These are phyloP conservation scores for Thunnus thynnus DNA, from an alignment of 2,113 vertebrate genomes.

Conservation along the genomic window DNA sequence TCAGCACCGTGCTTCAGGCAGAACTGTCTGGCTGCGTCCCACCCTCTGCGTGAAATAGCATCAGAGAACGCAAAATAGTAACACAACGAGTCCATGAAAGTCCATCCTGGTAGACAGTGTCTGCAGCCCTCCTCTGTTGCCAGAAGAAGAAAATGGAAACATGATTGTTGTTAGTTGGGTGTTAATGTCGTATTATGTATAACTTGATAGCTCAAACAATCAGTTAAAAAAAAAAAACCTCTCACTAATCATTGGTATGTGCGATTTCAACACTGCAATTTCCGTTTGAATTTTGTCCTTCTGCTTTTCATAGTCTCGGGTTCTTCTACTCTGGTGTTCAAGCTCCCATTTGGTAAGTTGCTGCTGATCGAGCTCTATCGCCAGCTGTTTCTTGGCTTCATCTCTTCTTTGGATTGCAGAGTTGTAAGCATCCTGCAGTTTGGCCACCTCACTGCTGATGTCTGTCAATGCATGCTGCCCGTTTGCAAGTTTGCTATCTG, in stretches of 20 bases:
- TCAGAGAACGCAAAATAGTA: constrained; percentile 71
- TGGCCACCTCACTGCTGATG: constrained; percentile 62
- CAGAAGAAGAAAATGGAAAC: constrained; percentile 11
- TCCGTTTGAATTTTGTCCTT: constrained; percentile 45
- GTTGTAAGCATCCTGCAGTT: constrained; percentile 60
- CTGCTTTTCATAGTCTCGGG: constrained; percentile 35
- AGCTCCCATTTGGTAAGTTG: constrained; percentile 57
- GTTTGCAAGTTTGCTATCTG: constrained; percentile 66
- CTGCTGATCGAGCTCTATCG: constrained; percentile 19
- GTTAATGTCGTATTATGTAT: not conserved
- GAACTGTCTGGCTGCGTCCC: constrained; percentile 67
- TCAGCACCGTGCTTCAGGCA: constrained; percentile 70
- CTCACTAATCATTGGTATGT: constrained; percentile 75
- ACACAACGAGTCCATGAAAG: constrained; percentile 63
- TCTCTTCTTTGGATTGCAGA: constrained; percentile 21
- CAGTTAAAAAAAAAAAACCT: not conserved
- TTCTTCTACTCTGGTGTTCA: constrained; percentile 41
- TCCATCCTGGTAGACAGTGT: constrained; percentile 78
- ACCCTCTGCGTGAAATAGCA: not conserved
- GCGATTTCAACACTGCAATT: constrained; percentile 54
- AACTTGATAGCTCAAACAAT: not conserved
- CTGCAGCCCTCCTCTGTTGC: constrained; percentile 77
- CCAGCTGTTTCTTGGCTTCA: constrained; percentile 51
- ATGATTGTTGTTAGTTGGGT: not conserved
- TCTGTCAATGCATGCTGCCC: constrained; percentile 37